Evolutionary conservation across 2,113 vertebrate genomes (phyloP).

Genomic region (Anarrhichthys ocellatus): DNA sequence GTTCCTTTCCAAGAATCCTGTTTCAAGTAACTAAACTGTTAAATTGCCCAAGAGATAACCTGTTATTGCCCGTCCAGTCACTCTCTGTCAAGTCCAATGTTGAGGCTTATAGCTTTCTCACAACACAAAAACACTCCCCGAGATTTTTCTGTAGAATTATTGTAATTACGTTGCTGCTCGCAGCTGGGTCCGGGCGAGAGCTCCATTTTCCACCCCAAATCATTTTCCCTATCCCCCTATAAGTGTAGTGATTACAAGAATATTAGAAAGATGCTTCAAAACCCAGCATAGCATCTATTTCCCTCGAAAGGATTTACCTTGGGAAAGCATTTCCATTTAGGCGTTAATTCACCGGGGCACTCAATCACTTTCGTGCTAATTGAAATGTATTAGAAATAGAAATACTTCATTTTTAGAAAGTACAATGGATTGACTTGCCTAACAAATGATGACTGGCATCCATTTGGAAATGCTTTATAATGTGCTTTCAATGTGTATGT

Average conservation of each 20-base stretch:
- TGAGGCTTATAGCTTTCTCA: slow-evolving; percentile 53
- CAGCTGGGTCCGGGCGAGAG: slow-evolving; percentile 54
- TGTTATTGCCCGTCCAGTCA: slow-evolving; percentile 51
- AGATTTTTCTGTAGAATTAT: slow-evolving; percentile 57
- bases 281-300: slow-evolving; percentile 63
- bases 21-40: slow-evolving; percentile 36
- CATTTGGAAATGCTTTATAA: slow-evolving; percentile 55
- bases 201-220: slow-evolving; percentile 61
- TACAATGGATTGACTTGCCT: slow-evolving; percentile 54
- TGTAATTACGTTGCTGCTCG: slow-evolving; percentile 56
- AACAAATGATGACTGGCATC: slow-evolving; percentile 52
- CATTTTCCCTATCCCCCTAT: slow-evolving; percentile 52
- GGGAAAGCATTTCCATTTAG: slow-evolving; percentile 70
- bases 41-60: slow-evolving; percentile 46
- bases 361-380: slow-evolving; percentile 73
- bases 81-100: slow-evolving; percentile 67
- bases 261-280: slow-evolving; percentile 72
- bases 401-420: slow-evolving; percentile 60
- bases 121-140: slow-evolving; percentile 50
- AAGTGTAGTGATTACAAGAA: slow-evolving; percentile 68
- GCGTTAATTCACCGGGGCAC: slow-evolving; percentile 69
- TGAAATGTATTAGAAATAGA: slow-evolving; percentile 74
- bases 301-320: slow-evolving; percentile 61
- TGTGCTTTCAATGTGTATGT: slow-evolving; percentile 41
- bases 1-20: slow-evolving; percentile 11